phyloP scores from a whole-genome alignment of 1,140 invertebrate species.

The Hirudo medicinalis region DNA sequence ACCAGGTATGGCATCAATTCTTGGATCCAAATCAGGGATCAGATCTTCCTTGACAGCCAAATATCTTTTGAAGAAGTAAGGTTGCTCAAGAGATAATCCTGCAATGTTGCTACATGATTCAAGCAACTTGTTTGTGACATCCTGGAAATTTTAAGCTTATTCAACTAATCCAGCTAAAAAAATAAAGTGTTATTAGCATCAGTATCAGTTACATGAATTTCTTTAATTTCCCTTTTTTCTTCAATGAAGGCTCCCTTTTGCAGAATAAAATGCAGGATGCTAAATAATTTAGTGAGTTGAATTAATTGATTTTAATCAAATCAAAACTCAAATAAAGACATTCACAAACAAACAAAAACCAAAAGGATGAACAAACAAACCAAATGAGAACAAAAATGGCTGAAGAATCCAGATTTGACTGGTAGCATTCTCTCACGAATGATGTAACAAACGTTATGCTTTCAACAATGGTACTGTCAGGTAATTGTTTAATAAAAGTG shows the following conservation, averaged over 20 bases:
- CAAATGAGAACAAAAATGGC: neutral
- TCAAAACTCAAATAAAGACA: neutral
- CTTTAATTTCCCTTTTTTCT: neutral
- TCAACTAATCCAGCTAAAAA: neutral
- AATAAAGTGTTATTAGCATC: no score
- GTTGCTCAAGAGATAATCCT: constrained; percentile 74
- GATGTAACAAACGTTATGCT: neutral
- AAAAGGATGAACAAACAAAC: neutral
- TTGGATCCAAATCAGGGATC: constrained; percentile 28
- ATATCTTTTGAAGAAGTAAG: constrained; percentile 76
- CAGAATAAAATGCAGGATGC: neutral
- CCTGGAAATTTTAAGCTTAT: constrained; percentile 25
- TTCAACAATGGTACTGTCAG: neutral
- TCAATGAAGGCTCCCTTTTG: neutral
- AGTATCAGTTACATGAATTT: neutral
- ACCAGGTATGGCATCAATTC: no score
- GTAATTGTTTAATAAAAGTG: neutral
- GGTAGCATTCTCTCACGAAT: neutral
- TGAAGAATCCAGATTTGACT: neutral
- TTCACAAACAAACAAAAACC: neutral
- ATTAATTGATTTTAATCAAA: neutral
- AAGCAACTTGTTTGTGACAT: constrained; percentile 52
- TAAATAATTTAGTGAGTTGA: neutral
- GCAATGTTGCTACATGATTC: constrained; percentile 74
- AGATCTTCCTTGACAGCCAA: constrained; percentile 61